Percentiles rank a stretch among this genome's conserved stretches.
phyloP scores from a whole-genome alignment of 2,797 vertebrate genomes.

The Aulostomus chinensis region DNA sequence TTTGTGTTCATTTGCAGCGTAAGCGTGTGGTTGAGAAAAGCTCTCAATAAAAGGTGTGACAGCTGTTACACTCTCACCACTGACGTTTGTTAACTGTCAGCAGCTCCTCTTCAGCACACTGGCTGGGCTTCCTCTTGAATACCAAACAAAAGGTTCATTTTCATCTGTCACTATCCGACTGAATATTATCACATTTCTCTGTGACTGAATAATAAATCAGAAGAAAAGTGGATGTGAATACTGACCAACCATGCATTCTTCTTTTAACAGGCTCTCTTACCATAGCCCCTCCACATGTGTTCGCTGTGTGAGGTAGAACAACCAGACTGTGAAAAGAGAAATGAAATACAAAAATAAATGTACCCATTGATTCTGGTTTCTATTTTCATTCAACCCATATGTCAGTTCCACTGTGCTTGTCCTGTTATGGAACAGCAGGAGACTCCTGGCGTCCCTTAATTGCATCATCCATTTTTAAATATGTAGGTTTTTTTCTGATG shows the following conservation, averaged over 20 bases:
- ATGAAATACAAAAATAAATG: constrained; percentile 9
- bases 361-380: constrained; percentile 7
- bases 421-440: constrained; percentile 6
- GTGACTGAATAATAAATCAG: constrained; percentile 12
- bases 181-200: constrained; percentile 9
- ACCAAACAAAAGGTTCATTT: constrained; percentile 17
- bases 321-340: constrained; percentile 28
- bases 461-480: constrained; percentile 23
- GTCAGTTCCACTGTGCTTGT: neutral
- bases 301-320: constrained; percentile 9
- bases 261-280: no score
- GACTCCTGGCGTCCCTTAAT: constrained; percentile 2
- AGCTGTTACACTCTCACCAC: constrained; percentile 16
- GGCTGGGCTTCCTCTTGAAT: constrained; percentile 23
- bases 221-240: constrained; percentile 10
- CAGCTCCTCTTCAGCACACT: constrained; percentile 18
- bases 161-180: neutral
- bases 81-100: constrained; percentile 27
- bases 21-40: constrained; percentile 27
- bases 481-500: neutral
- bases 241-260: constrained; percentile 6
- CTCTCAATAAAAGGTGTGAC: constrained; percentile 45
- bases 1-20: constrained; percentile 11
- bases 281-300: neutral
- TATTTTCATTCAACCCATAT: constrained; percentile 23